These are phyloP conservation scores for Bungarus multicinctus DNA, from an alignment of 2,113 vertebrate species.

Conservation along the genomic window DNA sequence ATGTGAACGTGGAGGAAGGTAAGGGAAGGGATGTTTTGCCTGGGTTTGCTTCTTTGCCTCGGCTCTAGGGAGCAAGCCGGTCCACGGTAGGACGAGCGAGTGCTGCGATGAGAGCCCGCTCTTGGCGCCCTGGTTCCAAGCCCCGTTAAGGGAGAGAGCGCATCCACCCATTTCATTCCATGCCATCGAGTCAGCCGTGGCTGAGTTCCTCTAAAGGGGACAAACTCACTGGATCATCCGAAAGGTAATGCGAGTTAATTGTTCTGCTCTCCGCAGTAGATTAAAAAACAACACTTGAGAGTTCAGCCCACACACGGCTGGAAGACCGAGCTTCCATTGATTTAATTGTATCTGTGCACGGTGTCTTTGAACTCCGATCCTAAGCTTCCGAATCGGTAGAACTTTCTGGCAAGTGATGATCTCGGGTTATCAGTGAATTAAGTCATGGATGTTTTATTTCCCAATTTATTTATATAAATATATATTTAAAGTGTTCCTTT, in stretches of 20 bases:
- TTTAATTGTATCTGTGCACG: not conserved
- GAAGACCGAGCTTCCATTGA: not conserved
- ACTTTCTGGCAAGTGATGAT: not conserved
- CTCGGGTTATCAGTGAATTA: not conserved
- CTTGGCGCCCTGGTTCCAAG: not conserved
- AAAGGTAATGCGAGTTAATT: not conserved
- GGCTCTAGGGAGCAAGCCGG: not conserved
- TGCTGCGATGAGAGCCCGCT: not conserved
- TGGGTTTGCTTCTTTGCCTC: not conserved
- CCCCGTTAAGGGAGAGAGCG: not conserved
- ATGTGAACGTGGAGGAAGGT: slow-evolving; percentile 15
- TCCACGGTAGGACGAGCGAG: not conserved
- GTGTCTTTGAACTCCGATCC: not conserved
- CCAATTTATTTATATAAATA: not conserved
- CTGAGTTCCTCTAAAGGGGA: not conserved
- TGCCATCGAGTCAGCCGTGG: not conserved
- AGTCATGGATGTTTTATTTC: not conserved
- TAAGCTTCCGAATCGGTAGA: not conserved
- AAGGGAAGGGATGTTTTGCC: not conserved
- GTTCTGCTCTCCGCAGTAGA: not conserved
- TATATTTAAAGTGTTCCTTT: not conserved
- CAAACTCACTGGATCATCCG: not conserved
- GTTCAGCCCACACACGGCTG: not conserved
- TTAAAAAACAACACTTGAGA: not conserved
- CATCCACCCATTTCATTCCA: not conserved